Evolutionary conservation across 2,888 invertebrate genomes (phyloP).

Genomic region (Gortyna flavago): DNA sequence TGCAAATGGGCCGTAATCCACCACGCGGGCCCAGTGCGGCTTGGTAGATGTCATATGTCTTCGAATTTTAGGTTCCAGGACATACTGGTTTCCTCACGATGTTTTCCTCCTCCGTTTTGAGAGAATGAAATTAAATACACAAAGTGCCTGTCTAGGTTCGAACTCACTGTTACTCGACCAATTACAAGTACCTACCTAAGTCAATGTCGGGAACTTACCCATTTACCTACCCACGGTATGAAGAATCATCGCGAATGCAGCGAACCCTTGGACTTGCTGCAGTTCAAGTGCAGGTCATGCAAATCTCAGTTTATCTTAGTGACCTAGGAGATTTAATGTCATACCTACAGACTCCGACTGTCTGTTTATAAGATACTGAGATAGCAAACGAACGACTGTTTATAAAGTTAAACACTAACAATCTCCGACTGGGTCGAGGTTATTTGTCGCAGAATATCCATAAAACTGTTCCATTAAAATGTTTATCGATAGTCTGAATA

Average conservation of each 20-base stretch:
- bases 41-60: neutral
- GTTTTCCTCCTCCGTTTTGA: no score
- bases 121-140: no score
- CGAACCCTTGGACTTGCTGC: slow-evolving; percentile 38
- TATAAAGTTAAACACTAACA: slow-evolving; percentile 58
- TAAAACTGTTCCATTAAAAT: slow-evolving; percentile 36
- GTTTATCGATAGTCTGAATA: slow-evolving; percentile 21
- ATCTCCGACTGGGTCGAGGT: slow-evolving; percentile 63
- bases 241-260: neutral
- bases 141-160: no score
- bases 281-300: slow-evolving; percentile 73
- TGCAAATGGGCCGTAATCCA: neutral
- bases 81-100: no score
- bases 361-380: slow-evolving; percentile 70
- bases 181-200: neutral
- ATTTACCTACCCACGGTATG: neutral
- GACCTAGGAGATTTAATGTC: slow-evolving; percentile 83
- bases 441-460: slow-evolving; percentile 36
- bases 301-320: slow-evolving; percentile 76
- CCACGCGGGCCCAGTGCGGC: neutral
- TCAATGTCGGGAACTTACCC: neutral
- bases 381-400: slow-evolving; percentile 68
- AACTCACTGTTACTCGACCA: neutral
- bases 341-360: slow-evolving; percentile 70
- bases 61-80: no score